Evolutionary conservation across 2,888 invertebrate species (phyloP).

Genomic region (Embidobia sp.): DNA sequence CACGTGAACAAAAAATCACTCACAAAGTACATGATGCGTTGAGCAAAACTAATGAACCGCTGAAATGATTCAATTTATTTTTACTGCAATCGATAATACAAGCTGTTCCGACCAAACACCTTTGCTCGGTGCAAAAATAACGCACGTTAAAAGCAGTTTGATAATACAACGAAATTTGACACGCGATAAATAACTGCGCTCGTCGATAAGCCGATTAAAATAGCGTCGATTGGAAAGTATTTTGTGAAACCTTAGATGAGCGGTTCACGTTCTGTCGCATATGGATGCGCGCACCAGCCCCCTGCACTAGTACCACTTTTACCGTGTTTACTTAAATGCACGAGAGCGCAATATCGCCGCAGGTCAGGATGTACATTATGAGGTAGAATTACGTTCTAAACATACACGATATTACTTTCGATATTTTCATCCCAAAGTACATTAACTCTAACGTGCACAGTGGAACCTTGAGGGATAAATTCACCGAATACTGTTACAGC

Average conservation of each 20-base stretch:
- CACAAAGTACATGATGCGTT: neutral
- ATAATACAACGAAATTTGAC: constrained; percentile 44
- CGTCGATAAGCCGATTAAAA: constrained; percentile 52
- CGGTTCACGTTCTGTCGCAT: constrained; percentile 4
- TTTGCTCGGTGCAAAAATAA: constrained; percentile 22
- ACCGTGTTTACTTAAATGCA: constrained; percentile 60
- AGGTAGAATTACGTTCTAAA: constrained; percentile 80
- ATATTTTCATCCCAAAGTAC: constrained; percentile 44
- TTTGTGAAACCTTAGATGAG: constrained; percentile 46
- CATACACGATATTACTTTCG: constrained; percentile 67
- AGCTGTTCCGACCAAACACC: constrained; percentile 11
- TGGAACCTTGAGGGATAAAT: constrained; percentile 18
- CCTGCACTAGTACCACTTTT: constrained; percentile 41
- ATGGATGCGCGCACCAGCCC: neutral
- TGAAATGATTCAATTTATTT: constrained; percentile 27
- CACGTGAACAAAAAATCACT: neutral
- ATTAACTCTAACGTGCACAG: constrained; percentile 16
- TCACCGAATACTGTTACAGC: constrained; percentile 17
- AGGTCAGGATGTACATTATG: constrained; percentile 80
- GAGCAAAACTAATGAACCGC: constrained; percentile 10
- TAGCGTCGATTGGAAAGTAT: constrained; percentile 50
- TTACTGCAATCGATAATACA: constrained; percentile 30
- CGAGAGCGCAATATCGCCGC: constrained; percentile 70
- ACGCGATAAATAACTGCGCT: constrained; percentile 43
- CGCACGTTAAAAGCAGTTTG: constrained; percentile 29